Conservation (phyloP, 92 coral and sea anemone genomes). For the Palythoa heliodiscus region DNA sequence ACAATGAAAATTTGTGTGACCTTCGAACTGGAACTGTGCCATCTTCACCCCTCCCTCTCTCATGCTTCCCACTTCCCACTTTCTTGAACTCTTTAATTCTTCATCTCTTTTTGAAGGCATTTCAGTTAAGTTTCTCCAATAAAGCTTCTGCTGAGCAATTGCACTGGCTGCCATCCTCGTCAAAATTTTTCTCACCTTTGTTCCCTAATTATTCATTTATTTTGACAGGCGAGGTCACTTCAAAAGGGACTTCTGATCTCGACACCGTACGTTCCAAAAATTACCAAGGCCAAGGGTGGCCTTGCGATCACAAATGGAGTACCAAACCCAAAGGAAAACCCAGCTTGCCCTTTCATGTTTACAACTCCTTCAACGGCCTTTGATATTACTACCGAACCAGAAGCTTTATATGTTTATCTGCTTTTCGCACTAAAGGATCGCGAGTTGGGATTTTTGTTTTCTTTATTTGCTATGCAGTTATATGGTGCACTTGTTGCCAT, state of each 20-base stretch:
- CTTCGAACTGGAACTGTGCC: no score
- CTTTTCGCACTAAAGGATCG: constrained; percentile 60
- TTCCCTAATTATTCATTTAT: background rate
- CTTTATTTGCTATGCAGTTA: constrained; percentile 48
- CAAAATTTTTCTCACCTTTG: no score
- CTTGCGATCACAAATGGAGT: constrained; percentile 2
- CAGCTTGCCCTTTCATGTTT: background rate
- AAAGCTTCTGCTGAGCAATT: no score
- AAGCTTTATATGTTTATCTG: constrained; percentile 43
- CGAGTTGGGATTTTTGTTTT: constrained; percentile 47
- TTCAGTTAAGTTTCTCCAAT: no score
- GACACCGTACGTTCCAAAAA: background rate
- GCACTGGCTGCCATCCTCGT: no score
- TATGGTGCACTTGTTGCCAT: constrained; percentile 38
- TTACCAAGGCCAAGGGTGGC: background rate
- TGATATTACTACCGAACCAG: constrained; percentile 53
- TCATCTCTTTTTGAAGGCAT: no score
- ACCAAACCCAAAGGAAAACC: background rate
- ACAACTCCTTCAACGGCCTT: constrained; percentile 47
- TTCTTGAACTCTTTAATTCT: no score
- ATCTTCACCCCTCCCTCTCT: no score
- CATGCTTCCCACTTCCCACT: no score
- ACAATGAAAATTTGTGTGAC: no score
- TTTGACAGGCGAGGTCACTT: constrained; percentile 12
- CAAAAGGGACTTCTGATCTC: background rate